Evolutionary conservation across 2,113 vertebrate genomes (phyloP).

Genomic region (Mandrillus leucophaeus): DNA sequence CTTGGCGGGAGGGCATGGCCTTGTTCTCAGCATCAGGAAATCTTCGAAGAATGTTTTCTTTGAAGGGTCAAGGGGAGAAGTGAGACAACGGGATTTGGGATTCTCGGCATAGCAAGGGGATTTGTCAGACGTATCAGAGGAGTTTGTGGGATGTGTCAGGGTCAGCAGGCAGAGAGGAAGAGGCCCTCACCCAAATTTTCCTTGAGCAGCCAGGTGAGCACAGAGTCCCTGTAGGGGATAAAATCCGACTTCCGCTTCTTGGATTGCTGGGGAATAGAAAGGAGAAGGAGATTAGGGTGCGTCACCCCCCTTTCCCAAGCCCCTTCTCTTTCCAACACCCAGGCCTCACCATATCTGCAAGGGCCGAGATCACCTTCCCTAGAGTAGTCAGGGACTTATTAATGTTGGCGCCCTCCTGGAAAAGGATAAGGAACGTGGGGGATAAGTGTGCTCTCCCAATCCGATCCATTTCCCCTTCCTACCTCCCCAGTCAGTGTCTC

Average conservation of each 20-base stretch:
- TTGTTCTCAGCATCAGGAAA: neutral
- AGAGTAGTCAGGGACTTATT: conserved; percentile 95
- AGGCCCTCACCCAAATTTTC: conserved; percentile 83
- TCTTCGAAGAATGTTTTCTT: neutral
- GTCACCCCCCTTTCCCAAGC: neutral
- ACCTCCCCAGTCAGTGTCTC: neutral
- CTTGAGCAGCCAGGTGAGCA: conserved; percentile 90
- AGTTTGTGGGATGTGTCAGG: neutral
- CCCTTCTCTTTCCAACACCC: neutral
- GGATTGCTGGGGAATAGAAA: conserved; percentile 83
- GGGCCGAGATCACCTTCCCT: conserved; percentile 93
- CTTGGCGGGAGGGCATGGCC: neutral
- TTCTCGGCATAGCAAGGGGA: neutral
- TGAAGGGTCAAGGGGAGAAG: neutral
- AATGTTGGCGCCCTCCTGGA: conserved; percentile 94
- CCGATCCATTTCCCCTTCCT: neutral
- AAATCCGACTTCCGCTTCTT: conserved; percentile 92
- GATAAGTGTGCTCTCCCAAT: neutral
- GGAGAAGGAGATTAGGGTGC: neutral
- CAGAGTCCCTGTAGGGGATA: conserved; percentile 93
- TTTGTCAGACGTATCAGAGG: neutral
- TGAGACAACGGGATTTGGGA: neutral
- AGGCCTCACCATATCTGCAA: conserved; percentile 90
- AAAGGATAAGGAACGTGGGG: neutral
- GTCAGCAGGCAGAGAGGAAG: neutral